A percentile compares a stretch with the other conserved stretches of the same genome.
Conservation (phyloP, 2,888 invertebrate genomes). For the Apodemia mormo region DNA sequence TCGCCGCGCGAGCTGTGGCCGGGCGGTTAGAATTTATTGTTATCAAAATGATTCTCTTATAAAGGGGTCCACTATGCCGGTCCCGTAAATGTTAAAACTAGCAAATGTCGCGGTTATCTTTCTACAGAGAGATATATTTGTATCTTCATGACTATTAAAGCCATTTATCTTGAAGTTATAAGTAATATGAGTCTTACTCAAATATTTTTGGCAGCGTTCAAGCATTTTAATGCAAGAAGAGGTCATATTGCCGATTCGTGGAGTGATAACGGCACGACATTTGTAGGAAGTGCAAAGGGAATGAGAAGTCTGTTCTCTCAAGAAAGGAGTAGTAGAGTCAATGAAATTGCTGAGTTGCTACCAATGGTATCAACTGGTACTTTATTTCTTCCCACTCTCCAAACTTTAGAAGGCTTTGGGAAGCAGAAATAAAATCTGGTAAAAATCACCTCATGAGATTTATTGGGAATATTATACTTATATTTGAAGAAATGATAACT, state of each 20-base stretch:
- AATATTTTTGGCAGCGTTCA: conserved; percentile 26
- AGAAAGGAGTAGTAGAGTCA: background rate
- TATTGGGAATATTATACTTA: background rate
- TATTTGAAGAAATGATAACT: background rate
- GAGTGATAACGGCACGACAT: conserved; percentile 35
- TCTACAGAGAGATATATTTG: conserved; percentile 24
- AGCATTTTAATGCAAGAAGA: conserved; percentile 31
- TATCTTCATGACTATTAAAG: conserved; percentile 19
- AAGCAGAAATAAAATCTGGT: background rate
- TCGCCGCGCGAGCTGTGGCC: no score
- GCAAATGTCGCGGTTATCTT: conserved; percentile 34
- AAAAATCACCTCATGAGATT: background rate
- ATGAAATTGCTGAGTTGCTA: background rate
- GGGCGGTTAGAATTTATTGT: no score
- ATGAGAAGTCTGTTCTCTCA: conserved; percentile 12
- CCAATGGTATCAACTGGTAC: background rate
- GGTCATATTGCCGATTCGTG: conserved; percentile 30
- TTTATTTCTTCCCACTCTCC: conserved; percentile 8
- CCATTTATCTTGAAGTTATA: background rate
- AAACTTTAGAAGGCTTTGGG: no score
- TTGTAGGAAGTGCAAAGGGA: conserved; percentile 28
- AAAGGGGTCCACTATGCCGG: conserved; percentile 37
- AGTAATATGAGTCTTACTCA: background rate
- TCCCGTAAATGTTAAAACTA: conserved; percentile 28
- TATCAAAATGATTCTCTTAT: no score